Evolutionary conservation across 2,888 invertebrate genomes (phyloP).

Genomic region (Oligia strigilis): DNA sequence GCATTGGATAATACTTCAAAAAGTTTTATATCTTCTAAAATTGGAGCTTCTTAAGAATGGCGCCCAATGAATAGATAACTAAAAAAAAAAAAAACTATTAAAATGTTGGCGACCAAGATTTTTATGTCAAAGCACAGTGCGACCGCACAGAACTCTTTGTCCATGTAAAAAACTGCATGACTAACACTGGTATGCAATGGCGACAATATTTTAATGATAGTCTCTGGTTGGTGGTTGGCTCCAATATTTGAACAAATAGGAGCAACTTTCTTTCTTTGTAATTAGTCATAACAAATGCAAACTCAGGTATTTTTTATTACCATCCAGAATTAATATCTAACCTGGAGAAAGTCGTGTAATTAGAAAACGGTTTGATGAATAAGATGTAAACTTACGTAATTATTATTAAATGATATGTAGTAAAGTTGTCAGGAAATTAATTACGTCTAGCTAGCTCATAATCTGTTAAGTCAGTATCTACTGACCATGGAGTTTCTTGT

Average conservation of each 20-base stretch:
- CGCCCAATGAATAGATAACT: constrained; percentile 30
- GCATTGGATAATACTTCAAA: constrained; percentile 21
- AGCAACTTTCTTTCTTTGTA: constrained; percentile 51
- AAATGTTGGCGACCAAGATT: constrained; percentile 23
- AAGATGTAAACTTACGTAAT: constrained; percentile 56
- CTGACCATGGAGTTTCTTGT: constrained; percentile 2
- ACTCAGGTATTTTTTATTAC: constrained; percentile 56
- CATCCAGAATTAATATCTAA: constrained; percentile 33
- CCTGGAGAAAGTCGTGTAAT: constrained; percentile 64
- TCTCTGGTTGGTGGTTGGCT: not conserved
- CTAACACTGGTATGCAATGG: constrained; percentile 33
- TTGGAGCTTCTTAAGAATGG: constrained; percentile 23
- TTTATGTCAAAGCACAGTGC: constrained; percentile 25
- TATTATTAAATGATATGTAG: constrained; percentile 42
- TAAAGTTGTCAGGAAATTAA: constrained; percentile 40
- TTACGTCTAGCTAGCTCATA: constrained; percentile 5
- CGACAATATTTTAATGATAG: constrained; percentile 39
- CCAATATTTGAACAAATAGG: constrained; percentile 30
- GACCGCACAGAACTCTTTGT: constrained; percentile 10
- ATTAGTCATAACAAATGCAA: constrained; percentile 55
- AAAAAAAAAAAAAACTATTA: too few relatives aligned
- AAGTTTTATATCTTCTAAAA: constrained; percentile 18
- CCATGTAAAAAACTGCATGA: constrained; percentile 21
- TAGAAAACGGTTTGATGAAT: constrained; percentile 63
- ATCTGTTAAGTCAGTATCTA: constrained; percentile 29